Evolutionary conservation across 1,140 invertebrate species (phyloP), one percentile per base, ranked within the genome.

Genomic region (Paralvinella palmiformis): DNA sequence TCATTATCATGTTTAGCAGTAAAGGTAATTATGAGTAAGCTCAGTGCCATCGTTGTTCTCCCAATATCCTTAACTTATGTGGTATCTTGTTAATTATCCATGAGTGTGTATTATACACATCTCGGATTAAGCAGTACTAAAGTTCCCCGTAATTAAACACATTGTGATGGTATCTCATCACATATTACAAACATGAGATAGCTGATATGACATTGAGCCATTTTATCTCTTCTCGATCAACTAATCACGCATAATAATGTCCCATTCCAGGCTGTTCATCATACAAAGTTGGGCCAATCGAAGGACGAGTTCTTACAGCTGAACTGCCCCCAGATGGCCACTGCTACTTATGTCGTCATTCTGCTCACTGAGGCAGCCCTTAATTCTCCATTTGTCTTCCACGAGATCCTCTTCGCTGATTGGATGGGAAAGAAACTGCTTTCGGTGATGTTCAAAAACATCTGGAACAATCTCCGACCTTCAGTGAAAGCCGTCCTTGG

Each of bases 391-490:
- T 78, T 78, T 68, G 73, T 78, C 33, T 79, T 75, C 64, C 76
- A 79, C 35, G 76, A 78, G 59, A 71, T 76, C 7, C 66, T 79
- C 20, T 79, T 79, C 68, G 74, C 75, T 64, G 76, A 79, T 69
- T 79, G 77, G 77, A 63, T 79, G 24, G 77, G 77, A 24, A 79
- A 79, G 69, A 79, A 76, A 66, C 53, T 79, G 3, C 72, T 78
- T 3, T 72, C 73, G 13, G 73, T 73, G 24, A 73, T 78, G 70
- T 79, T 79, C 59, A 78, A 75, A 56, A 78, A 79, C 69, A 69
- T 72, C 0, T 79, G 77, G 77, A 53, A 10, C 31, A 68, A 31
- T 24, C 41, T 78, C 5, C 61, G 77, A 56, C 65, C 71, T 22
- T 73, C 76, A 2, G 52, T 78, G 20, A 76, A 74, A 66, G 75